phyloP scores from a whole-genome alignment of 1,140 invertebrate genomes.

The Bicyclus anynana region DNA sequence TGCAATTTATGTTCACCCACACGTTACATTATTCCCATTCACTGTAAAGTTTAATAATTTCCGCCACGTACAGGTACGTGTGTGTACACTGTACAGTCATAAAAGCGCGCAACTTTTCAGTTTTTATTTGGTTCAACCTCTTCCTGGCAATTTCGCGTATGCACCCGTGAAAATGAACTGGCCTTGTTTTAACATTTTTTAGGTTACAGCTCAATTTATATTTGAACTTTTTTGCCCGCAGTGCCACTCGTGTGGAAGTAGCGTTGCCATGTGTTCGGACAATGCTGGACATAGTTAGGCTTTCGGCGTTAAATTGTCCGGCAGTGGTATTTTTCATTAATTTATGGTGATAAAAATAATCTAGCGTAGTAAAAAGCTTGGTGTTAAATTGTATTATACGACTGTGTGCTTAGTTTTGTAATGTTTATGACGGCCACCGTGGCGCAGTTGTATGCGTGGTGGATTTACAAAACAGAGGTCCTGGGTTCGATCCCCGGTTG shows the following conservation, averaged over 20 bases:
- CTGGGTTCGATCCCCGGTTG: no score
- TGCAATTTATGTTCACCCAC: not conserved
- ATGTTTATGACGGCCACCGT: no score
- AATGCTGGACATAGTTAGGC: no score
- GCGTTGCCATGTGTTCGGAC: no score
- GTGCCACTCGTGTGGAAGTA: not conserved
- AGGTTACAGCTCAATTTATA: not conserved
- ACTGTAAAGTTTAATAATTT: conserved; percentile 7
- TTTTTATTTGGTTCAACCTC: conserved; percentile 22
- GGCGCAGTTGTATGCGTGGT: no score
- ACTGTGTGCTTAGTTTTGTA: no score
- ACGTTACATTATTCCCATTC: not conserved
- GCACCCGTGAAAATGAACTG: conserved; percentile 8
- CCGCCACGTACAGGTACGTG: conserved; percentile 18
- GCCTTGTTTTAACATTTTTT: conserved; percentile 6
- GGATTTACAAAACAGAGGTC: no score
- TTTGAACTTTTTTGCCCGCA: not conserved
- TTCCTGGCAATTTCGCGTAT: conserved; percentile 20
- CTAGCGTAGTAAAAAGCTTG: no score
- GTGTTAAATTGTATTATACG: no score
- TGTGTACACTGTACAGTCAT: conserved; percentile 15
- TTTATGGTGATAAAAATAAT: no score
- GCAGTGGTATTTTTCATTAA: no score
- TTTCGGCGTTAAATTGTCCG: no score
- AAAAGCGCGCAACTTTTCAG: conserved; percentile 21